Evolutionary conservation across 2,113 vertebrate species (phyloP).

Genomic region (Gambusia affinis): DNA sequence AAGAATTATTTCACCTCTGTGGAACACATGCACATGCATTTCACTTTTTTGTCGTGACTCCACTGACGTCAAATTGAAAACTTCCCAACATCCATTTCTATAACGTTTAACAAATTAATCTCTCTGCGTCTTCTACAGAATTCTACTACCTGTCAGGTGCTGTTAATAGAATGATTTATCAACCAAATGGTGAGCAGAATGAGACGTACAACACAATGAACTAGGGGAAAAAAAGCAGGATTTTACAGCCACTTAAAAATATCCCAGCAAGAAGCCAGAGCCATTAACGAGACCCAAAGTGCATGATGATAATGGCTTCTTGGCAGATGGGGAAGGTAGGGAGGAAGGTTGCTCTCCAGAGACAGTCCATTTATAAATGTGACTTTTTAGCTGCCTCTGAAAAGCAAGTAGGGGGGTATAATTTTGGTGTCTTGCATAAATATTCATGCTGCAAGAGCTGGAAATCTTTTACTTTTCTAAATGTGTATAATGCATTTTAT

Average conservation of each 20-base stretch:
- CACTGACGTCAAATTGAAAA: constrained; percentile 13
- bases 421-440: constrained; percentile 6
- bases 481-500: neutral
- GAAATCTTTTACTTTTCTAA: neutral
- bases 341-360: constrained; percentile 32
- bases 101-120: constrained; percentile 26
- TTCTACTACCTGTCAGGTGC: constrained; percentile 24
- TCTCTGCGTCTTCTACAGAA: constrained; percentile 18
- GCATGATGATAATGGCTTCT: constrained; percentile 64
- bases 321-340: constrained; percentile 45
- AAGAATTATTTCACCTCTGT: constrained; percentile 31
- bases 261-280: constrained; percentile 43
- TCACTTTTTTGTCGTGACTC: neutral
- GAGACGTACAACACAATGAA: neutral
- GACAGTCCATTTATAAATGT: constrained; percentile 35
- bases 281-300: constrained; percentile 59
- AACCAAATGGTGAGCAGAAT: neutral
- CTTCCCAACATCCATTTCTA: constrained; percentile 10
- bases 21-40: neutral
- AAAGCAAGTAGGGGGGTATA: neutral
- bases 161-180: constrained; percentile 31
- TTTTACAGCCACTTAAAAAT: constrained; percentile 33
- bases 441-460: neutral
- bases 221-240: neutral
- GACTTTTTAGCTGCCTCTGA: constrained; percentile 12